Evolutionary conservation across 2,888 invertebrate genomes (phyloP), one percentile per base, ranked within the genome.

Genomic region (Andrena bicolor): DNA sequence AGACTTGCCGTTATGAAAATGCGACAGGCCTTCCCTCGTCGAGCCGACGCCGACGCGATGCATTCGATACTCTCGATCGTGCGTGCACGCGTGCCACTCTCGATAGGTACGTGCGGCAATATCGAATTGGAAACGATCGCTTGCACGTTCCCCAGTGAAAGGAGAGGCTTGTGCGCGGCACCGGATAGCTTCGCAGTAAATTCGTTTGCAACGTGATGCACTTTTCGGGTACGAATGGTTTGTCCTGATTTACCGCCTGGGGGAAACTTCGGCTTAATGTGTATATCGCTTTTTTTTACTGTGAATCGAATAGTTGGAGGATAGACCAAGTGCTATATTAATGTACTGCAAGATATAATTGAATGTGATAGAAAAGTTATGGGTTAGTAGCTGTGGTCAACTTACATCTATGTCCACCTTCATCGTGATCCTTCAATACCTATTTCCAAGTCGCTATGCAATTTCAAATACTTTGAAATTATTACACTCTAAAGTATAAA

Each of bases 1-100:
- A 53, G 66, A 60, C 49, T 75, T 71, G 77, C 76, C 88, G 80
- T 80, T 80, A 83, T 86, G 83, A 77, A 86, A 86, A 88, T 88
- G 86, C 86, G 88, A 77, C 83, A 68, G 72, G 65, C 83, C 83
- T 76, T 76, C 76, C 77, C 78, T 83, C 73, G 69, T 77, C 77
- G 69, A 35, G 51, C 61, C 71, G 30, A 49, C 83, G 41, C 41
- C 77, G 69, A 35, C n/a, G 26, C 61, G 80, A 72, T 82, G 72
- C 65, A 75, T 63, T 53, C 76, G 82, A 82, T 81, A 81, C 73
- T 58, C 63, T 48, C 58, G 74, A 63, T 51, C 63, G 8, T 26
- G n/a, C 23, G n/a, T 23, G 51, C 74, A 35, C 41, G 76, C 68
- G 68, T 64, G 56, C 41, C 35, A 64, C 74, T 73, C 73, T 32